Conservation (phyloP, 2,113 vertebrate species). For the Cepphus grylle region DNA sequence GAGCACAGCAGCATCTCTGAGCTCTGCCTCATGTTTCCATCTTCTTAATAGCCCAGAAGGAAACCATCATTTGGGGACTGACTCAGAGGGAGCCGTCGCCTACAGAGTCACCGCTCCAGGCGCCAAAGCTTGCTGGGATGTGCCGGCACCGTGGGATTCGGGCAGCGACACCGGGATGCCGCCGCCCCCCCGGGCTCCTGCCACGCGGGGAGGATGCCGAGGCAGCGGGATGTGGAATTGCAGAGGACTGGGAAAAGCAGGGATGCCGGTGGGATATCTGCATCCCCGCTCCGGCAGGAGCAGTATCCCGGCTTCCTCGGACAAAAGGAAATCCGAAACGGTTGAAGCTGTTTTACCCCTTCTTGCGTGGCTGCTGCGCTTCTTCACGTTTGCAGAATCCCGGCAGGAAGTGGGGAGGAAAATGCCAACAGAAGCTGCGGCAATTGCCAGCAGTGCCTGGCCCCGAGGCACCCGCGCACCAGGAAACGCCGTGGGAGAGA, state of each 20-base stretch:
- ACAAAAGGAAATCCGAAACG: background rate
- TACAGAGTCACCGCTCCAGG: background rate
- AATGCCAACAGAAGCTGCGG: background rate
- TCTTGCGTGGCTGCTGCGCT: background rate
- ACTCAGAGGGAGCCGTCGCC: background rate
- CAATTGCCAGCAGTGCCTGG: background rate
- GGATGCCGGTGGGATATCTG: background rate
- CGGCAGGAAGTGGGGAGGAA: background rate
- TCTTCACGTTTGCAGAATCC: background rate
- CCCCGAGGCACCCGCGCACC: background rate
- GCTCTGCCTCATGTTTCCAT: background rate
- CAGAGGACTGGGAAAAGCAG: too few species aligned
- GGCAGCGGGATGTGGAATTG: rapidly evolving
- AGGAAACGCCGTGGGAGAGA: background rate
- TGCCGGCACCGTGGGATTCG: rapidly evolving
- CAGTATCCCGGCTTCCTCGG: too few species aligned
- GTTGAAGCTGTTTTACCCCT: background rate
- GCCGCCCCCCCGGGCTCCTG: rapidly evolving
- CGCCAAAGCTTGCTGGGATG: too few species aligned
- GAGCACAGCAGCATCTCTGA: background rate
- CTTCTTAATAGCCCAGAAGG: background rate
- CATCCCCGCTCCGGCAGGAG: background rate
- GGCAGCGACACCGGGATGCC: rapidly evolving
- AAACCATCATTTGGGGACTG: background rate
- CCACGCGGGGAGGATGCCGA: rapidly evolving